Base-by-base conservation (phyloP, 2,113 vertebrate genomes). In the Tamias sibiricus region DNA sequence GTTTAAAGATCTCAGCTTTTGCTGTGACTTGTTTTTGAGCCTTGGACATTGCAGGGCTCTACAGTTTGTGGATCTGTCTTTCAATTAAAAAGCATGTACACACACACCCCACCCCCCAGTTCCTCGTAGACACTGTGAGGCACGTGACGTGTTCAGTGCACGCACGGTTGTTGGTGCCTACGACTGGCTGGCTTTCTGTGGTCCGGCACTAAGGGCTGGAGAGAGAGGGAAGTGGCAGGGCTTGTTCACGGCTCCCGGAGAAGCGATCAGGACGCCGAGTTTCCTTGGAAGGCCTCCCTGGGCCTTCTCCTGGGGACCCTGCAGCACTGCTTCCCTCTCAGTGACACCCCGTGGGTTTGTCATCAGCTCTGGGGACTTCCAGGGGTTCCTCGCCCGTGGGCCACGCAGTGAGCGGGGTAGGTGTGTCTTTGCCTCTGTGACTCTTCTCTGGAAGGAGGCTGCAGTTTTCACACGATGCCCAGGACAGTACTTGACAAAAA, bases 11-110 rank as follows among this genome's bases (percentile, higher is more conserved):
- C 95, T 92, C 13, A 77, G 64, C 69, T 84, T 89, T 94, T 94
- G 88, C 49, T 91, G 37, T 95, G 94, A 90, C 89, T 66, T 95
- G 37, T 91, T 96, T 97, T 91, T 87, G 72, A 87, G 84, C 95
- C 75, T 93, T n/a, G 47, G 52, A 82, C 28, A 32, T 22, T 90
- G 81, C n/a, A 87, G 52, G 42, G 24, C 52, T 87, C n/a, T n/a
- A n/a, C n/a, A n/a, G n/a, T n/a, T n/a, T n/a, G n/a, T n/a, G n/a
- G n/a, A n/a, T n/a, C n/a, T n/a, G n/a, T n/a, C n/a, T n/a, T n/a
- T n/a, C n/a, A n/a, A n/a, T n/a, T n/a, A n/a, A n/a, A n/a, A n/a
- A n/a, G n/a, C n/a, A n/a, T n/a, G n/a, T n/a, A n/a, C n/a, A n/a
- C n/a, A n/a, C n/a, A n/a, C n/a, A n/a, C n/a, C n/a, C n/a, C n/a